These are phyloP conservation scores for Chaetorhynchus papuensis DNA, from an alignment of 2,113 vertebrate species.

Conservation along the genomic window DNA sequence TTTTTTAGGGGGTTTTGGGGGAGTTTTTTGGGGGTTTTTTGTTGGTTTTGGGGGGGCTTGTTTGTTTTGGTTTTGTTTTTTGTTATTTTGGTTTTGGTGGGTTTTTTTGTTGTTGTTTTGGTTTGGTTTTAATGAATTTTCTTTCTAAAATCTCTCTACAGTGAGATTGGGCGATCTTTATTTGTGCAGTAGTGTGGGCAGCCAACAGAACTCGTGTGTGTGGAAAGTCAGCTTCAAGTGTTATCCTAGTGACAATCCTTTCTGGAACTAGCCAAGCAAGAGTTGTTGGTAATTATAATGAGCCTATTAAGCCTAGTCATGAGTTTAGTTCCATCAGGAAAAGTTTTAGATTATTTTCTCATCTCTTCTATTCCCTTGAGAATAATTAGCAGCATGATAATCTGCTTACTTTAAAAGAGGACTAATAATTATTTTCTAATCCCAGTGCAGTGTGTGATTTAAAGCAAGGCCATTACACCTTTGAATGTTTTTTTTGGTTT, in stretches of 20 bases:
- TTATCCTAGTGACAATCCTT: neutral
- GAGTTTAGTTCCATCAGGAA: slow-evolving; percentile 36
- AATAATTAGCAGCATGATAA: slow-evolving; percentile 24
- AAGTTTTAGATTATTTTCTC: slow-evolving; percentile 52
- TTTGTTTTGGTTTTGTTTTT: too few relatives aligned
- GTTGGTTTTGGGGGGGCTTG: too few relatives aligned
- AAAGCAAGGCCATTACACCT: neutral
- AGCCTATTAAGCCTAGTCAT: slow-evolving; percentile 36
- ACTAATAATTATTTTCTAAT: slow-evolving; percentile 38
- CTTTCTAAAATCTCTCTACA: neutral
- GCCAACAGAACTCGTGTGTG: neutral
- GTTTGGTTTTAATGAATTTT: neutral
- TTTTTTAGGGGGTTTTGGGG: too few relatives aligned
- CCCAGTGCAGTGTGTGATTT: neutral
- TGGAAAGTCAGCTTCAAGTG: neutral
- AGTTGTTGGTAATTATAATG: slow-evolving; percentile 27
- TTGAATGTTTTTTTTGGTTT: neutral
- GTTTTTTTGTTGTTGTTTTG: neutral
- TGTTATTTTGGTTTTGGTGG: too few relatives aligned
- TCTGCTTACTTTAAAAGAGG: slow-evolving; percentile 16
- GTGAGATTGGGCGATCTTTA: neutral
- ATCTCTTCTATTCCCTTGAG: slow-evolving; percentile 23
- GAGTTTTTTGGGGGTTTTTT: neutral
- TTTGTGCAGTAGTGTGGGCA: neutral
- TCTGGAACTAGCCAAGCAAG: neutral